Evolutionary conservation across 2,888 invertebrate species (phyloP), one percentile per base, ranked within the genome.

Genomic region (Athetis lepigone): DNA sequence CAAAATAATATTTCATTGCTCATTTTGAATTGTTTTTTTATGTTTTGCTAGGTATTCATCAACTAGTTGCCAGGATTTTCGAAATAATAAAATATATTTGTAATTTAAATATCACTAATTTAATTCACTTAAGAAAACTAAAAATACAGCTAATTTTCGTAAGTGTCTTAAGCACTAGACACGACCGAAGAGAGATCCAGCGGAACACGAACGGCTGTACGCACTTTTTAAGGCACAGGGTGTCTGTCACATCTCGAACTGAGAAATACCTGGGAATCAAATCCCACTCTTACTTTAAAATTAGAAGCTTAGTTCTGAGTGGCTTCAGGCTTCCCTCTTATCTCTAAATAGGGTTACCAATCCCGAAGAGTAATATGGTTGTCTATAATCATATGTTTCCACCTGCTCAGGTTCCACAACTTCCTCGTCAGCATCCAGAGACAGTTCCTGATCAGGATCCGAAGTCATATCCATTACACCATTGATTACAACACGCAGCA

Each of bases 401-500:
- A 13, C 37, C 3, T 13, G 29, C 13, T 21, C 4, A 3, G 33
- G 18, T n/a, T 57, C 40, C 1, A 25, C 18, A 13, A 36, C 33
- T 42, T 37, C 39, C 4, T n/a, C 33, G 13, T 39, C 46, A 8
- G 13, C 8, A 16, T 70, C 51, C 1, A 21, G 27, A 0, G 46
- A 13, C 18, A 54, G 4, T 33, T 64, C 54, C 6, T 52, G 19
- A 8, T 54, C 39, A 11, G 27, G 27, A 2, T 81, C 80, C 9
- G 73, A 55, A 0, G 88, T 72, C n/a, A 89, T 81, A 42, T 86
- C 85, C 21, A 78, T 72, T 1, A 90, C 69, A 21, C 86, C 85
- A 49, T 90, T 86, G 39, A 90, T 83, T 2, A 85, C 45, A 2
- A 78, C 67, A 27, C 84, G 80, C 2, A 91, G 78, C 4, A 90